These are phyloP conservation scores for Drosophila nigromelanica DNA, from an alignment of 1,140 invertebrate species.

Conservation along the genomic window DNA sequence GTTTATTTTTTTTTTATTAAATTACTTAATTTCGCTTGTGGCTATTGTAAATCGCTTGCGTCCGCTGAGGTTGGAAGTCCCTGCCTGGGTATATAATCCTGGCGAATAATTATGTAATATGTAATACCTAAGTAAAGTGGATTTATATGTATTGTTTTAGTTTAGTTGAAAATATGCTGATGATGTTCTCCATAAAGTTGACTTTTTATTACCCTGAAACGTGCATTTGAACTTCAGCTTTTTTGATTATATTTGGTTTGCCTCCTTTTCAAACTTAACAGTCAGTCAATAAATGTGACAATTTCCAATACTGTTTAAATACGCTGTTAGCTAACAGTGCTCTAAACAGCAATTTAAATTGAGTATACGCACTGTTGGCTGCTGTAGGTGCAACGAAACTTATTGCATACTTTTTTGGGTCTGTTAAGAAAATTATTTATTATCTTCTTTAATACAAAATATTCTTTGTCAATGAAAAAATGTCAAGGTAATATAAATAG, in stretches of 20 bases:
- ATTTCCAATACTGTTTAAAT: neutral
- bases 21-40: constrained; percentile 16
- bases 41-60: constrained; percentile 25
- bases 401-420: constrained; percentile 17
- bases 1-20: neutral
- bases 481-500: too few species aligned
- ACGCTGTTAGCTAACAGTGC: constrained; percentile 7
- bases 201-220: neutral
- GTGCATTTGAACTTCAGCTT: neutral
- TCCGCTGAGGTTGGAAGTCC: constrained; percentile 7
- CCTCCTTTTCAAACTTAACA: neutral
- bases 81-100: neutral
- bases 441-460: neutral
- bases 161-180: constrained; percentile 15
- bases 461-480: too few species aligned
- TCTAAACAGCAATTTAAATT: too few species aligned
- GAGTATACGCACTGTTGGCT: neutral
- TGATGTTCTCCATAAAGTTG: constrained; percentile 21
- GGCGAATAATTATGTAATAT: constrained; percentile 3
- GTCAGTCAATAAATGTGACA: neutral
- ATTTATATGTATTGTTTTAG: constrained; percentile 33
- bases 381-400: neutral
- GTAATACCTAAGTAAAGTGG: constrained; percentile 13
- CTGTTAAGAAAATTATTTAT: neutral
- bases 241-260: neutral